Conservation (phyloP, 1,140 invertebrate genomes). For the Oreohelix idahoensis region DNA sequence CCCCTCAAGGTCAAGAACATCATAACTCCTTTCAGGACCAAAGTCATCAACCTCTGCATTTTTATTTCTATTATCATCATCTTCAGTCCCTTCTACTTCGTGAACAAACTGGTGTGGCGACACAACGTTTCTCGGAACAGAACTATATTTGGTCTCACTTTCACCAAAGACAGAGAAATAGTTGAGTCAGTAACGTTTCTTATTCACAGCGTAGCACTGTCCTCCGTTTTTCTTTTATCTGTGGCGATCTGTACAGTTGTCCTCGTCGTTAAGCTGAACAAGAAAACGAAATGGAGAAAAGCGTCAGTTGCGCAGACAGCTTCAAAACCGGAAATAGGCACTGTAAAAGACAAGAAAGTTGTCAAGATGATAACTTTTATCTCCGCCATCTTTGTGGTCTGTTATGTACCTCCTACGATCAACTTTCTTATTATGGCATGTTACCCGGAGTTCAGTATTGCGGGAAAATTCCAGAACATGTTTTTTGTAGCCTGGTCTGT, state of each 20-base stretch:
- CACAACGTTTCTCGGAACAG: background rate
- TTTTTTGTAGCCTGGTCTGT: conserved; percentile 1
- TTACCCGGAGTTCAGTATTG: background rate
- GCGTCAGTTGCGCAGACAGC: background rate
- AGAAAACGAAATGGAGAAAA: conserved; percentile 10
- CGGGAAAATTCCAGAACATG: background rate
- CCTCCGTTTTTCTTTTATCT: background rate
- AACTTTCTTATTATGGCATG: background rate
- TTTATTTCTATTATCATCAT: background rate
- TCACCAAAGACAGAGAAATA: background rate
- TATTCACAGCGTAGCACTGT: background rate
- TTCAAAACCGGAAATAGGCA: background rate
- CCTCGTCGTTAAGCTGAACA: background rate
- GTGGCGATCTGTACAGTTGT: background rate
- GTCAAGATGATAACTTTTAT: conserved; percentile 17
- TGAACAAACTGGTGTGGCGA: background rate
- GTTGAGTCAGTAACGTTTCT: conserved; percentile 8
- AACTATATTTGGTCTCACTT: background rate
- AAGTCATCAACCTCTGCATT: conserved; percentile 5
- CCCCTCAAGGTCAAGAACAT: conserved; percentile 14
- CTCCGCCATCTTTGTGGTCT: background rate
- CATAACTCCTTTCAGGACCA: background rate
- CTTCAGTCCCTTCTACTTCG: background rate
- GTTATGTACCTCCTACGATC: background rate
- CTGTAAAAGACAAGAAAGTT: background rate